phyloP scores from a whole-genome alignment of 2,888 invertebrate genomes.

The Rhagonycha fulva region DNA sequence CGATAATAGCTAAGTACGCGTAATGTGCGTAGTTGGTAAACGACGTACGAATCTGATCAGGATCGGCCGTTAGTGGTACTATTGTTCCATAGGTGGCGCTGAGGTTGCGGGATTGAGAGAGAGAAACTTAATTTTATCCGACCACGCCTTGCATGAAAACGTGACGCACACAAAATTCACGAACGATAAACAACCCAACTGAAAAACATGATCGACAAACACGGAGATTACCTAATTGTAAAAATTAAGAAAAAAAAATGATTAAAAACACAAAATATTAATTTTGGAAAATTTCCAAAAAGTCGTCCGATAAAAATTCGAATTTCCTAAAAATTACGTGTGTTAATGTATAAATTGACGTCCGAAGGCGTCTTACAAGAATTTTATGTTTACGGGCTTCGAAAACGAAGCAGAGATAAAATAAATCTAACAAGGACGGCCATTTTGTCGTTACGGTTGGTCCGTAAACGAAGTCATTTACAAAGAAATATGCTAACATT shows the following conservation, averaged over 20 bases:
- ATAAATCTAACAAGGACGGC: constrained; percentile 20
- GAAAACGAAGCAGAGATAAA: constrained; percentile 3
- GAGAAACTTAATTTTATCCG: neutral
- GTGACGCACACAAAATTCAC: neutral
- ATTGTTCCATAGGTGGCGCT: neutral
- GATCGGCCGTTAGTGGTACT: neutral
- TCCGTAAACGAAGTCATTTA: neutral
- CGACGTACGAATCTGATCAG: neutral
- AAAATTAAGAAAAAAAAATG: neutral
- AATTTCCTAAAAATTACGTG: neutral
- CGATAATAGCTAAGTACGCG: neutral
- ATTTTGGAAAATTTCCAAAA: neutral
- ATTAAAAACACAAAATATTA: neutral
- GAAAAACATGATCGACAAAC: neutral
- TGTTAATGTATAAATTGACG: neutral
- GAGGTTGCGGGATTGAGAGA: neutral
- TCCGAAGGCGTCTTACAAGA: neutral
- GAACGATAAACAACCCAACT: neutral
- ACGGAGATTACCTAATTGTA: neutral
- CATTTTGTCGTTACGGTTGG: constrained; percentile 26
- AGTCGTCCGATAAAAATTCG: neutral
- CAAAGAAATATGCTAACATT: constrained; percentile 49
- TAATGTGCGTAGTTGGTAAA: neutral
- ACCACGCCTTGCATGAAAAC: neutral
- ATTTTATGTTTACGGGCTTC: constrained; percentile 25